A percentile compares a stretch with the other conserved stretches of the same genome.
phyloP scores from a whole-genome alignment of 1,140 invertebrate species.

The Calliopsis andreniformis region DNA sequence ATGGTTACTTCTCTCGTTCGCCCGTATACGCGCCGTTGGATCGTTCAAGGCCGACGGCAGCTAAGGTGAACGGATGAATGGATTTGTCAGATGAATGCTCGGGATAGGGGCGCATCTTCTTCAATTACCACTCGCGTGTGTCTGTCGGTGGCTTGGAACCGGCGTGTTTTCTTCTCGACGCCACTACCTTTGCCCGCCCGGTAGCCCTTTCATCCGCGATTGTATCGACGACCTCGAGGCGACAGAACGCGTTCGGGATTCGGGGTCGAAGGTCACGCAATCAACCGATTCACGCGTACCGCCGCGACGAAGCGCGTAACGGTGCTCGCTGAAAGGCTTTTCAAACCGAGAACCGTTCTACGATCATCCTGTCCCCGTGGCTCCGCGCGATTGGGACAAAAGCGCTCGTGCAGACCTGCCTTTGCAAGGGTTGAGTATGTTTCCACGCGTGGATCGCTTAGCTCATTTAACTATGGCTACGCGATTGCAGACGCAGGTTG shows the following conservation, averaged over 20 bases:
- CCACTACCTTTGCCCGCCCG: slow-evolving; percentile 5
- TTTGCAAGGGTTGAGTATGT: too few species aligned
- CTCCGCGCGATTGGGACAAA: too few species aligned
- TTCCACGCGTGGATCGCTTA: too few species aligned
- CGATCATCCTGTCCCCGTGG: slow-evolving; percentile 7
- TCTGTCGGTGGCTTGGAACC: slow-evolving; percentile 1
- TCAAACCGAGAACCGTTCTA: slow-evolving; percentile 30
- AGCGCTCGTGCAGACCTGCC: too few species aligned
- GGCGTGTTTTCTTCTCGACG: not conserved
- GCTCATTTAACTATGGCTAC: too few species aligned
- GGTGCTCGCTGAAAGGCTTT: slow-evolving; percentile 49
- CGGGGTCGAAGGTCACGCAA: slow-evolving; percentile 19
- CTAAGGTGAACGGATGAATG: slow-evolving; percentile 52
- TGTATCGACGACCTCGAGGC: not conserved
- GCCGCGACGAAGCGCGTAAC: slow-evolving; percentile 32
- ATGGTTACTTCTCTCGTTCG: slow-evolving; percentile 56
- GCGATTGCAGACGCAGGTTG: too few species aligned
- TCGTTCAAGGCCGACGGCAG: slow-evolving; percentile 47
- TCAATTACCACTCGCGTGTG: slow-evolving; percentile 42
- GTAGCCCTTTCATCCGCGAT: not conserved
- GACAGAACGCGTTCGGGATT: not conserved
- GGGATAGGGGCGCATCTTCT: slow-evolving; percentile 39
- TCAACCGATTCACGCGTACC: not conserved
- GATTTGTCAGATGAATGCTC: slow-evolving; percentile 49
- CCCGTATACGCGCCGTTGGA: slow-evolving; percentile 32